These are phyloP conservation scores for Sparus aurata DNA, from an alignment of 2,797 vertebrate species.

Conservation along the genomic window DNA sequence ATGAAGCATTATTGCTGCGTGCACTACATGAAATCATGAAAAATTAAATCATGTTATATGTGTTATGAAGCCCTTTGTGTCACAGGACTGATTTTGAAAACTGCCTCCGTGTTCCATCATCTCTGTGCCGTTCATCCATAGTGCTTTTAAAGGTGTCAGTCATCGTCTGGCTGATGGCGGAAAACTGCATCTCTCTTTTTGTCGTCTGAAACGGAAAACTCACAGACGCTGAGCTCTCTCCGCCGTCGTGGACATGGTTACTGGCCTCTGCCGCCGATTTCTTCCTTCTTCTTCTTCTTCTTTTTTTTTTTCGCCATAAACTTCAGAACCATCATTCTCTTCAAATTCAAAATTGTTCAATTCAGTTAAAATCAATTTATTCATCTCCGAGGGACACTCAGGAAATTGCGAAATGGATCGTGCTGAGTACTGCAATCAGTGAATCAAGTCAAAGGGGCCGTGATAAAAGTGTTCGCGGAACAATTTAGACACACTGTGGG, in stretches of 20 bases:
- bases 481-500: not conserved
- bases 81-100: not conserved
- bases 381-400: too few relatives aligned
- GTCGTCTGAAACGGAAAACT: constrained; percentile 9
- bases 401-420: not conserved
- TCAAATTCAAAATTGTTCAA: not conserved
- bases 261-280: not conserved
- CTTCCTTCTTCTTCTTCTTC: too few relatives aligned
- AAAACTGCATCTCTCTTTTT: not conserved
- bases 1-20: not conserved
- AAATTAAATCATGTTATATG: not conserved
- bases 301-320: too few relatives aligned
- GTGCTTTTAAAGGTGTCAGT: not conserved
- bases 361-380: not conserved
- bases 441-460: not conserved
- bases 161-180: constrained; percentile 2
- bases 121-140: constrained; percentile 1
- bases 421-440: not conserved
- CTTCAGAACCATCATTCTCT: not conserved
- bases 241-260: not conserved
- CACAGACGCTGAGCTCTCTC: not conserved
- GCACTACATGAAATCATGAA: not conserved
- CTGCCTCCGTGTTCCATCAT: not conserved
- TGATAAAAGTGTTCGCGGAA: not conserved
- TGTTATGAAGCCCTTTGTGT: not conserved